Evolutionary conservation across 2,113 vertebrate genomes (phyloP), one percentile per base, ranked within the genome.

Genomic region (Poeciliopsis retropinna): DNA sequence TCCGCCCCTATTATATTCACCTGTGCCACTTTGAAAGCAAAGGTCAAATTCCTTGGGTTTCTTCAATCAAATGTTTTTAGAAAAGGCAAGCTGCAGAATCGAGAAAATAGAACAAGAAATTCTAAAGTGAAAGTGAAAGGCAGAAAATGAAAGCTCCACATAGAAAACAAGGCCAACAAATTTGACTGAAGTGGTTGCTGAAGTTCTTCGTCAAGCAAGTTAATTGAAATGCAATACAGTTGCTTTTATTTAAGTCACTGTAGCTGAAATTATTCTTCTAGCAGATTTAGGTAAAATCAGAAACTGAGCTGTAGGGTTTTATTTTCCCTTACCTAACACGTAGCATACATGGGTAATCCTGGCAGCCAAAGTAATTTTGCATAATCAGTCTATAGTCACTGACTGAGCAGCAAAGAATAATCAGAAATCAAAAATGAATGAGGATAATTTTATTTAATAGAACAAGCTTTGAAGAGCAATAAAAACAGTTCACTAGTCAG

Each of bases 61-160:
- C 17, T 13, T 39, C 29, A 63, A 39, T 67, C 4, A 68, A 60
- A 19, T 25, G 64, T 57, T 34, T 39, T 22, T 4, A 34, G 30
- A 32, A n/a, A 72, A 72, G 64, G 12, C 13, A 78, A 47, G 13
- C 28, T 72, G 61, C 31, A 74, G 67, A 66, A 65, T 60, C 63
- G 78, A 75, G 69, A 65, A 64, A 64, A 31, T 75, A 80, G 64
- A 78, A 84, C 64, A 32, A 61, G 70, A 79, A 84, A 65, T 72
- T 62, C 72, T 44, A 76, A 85, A 85, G 79, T 31, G 34, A 76
- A 80, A 79, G 78, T 70, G 75, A 85, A 83, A 73, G 60, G 74
- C 29, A 72, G 77, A 74, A 89, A 83, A 89, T 41, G 73, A 79
- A 41, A 62, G 41, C 39, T 41, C n/a, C 70, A 67, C 51, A 14